phyloP scores from a whole-genome alignment of 2,797 vertebrate genomes.

The Leontopithecus rosalia region DNA sequence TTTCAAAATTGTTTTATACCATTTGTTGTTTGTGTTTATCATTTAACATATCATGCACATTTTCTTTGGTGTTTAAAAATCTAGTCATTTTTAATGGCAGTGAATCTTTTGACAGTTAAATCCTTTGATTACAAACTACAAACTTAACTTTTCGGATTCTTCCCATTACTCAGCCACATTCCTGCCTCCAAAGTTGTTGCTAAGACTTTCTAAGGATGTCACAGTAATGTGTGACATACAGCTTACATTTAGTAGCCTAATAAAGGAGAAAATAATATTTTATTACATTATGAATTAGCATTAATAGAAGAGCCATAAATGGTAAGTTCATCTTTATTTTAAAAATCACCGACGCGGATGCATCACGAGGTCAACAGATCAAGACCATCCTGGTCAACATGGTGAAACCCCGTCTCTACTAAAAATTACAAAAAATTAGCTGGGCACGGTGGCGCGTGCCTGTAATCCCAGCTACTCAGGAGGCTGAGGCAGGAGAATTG shows the following conservation, averaged over 20 bases:
- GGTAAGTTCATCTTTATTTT: constrained; percentile 15
- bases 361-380: too few relatives aligned
- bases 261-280: constrained; percentile 10
- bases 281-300: constrained; percentile 6
- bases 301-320: constrained; percentile 32
- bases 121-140: not conserved
- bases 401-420: too few relatives aligned
- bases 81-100: not conserved
- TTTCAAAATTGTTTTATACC: constrained; percentile 28
- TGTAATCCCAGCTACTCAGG: too few relatives aligned
- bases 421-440: too few relatives aligned
- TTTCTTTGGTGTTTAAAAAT: constrained; percentile 40
- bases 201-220: not conserved
- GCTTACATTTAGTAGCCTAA: constrained; percentile 28
- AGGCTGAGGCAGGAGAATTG: too few relatives aligned
- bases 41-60: not conserved
- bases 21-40: constrained; percentile 48
- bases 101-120: not conserved
- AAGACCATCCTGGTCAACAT: too few relatives aligned
- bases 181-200: not conserved
- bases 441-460: too few relatives aligned
- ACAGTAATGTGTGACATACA: not conserved
- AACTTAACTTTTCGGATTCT: not conserved
- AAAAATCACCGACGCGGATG: too few relatives aligned
- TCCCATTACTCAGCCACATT: not conserved